These are phyloP conservation scores for Nasonovia ribisnigri DNA, from an alignment of 2,888 invertebrate species.

Conservation along the genomic window DNA sequence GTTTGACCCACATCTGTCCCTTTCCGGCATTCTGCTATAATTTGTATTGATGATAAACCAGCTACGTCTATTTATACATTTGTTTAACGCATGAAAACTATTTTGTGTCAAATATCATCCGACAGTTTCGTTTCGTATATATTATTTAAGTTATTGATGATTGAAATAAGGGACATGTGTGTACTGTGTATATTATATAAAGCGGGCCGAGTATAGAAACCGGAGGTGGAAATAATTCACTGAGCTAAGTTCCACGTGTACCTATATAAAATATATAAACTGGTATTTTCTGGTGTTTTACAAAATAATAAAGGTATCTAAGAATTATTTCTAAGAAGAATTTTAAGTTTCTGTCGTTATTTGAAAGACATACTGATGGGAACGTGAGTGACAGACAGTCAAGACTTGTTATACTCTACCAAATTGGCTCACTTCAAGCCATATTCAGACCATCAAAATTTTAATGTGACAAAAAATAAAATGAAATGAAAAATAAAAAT, in stretches of 20 bases:
- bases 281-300: not conserved
- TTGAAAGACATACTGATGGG: not conserved
- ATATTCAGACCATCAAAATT: not conserved
- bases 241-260: not conserved
- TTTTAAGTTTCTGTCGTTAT: not conserved
- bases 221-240: not conserved
- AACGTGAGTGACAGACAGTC: not conserved
- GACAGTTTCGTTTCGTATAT: not conserved
- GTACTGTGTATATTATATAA: not conserved
- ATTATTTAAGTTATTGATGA: not conserved
- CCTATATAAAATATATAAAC: conserved; percentile 17
- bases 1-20: not conserved
- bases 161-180: conserved; percentile 16
- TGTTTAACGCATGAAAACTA: not conserved
- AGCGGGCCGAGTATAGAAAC: too few species aligned
- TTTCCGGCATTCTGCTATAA: not conserved
- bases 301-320: not conserved
- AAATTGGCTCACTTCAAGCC: not conserved
- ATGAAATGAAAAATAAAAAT: too few species aligned
- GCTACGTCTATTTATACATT: conserved; percentile 10
- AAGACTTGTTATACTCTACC: not conserved
- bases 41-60: not conserved
- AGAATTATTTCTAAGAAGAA: not conserved
- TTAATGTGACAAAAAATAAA: not conserved
- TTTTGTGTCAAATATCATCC: not conserved